Conservation (phyloP, 2,113 vertebrate genomes). For the Dicaeum eximium region DNA sequence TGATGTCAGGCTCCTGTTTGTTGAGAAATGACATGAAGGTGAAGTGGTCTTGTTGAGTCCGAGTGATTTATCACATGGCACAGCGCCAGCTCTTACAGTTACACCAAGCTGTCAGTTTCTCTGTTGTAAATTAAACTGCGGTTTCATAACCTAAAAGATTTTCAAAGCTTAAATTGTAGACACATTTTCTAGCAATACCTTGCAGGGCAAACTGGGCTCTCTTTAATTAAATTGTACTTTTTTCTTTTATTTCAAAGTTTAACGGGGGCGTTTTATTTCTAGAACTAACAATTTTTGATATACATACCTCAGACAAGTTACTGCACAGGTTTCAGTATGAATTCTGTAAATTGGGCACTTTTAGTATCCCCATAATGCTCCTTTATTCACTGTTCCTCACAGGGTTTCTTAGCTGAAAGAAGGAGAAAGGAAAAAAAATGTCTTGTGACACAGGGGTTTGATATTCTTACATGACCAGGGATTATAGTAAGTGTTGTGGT, state of each 20-base stretch:
- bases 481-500: not conserved
- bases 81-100: not conserved
- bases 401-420: not conserved
- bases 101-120: constrained; percentile 13
- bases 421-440: not conserved
- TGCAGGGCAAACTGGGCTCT: not conserved
- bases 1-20: constrained; percentile 7
- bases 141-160: not conserved
- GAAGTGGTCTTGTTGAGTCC: constrained; percentile 7
- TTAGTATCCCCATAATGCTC: not conserved
- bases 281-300: constrained; percentile 4
- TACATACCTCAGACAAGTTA: not conserved
- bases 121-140: constrained; percentile 1
- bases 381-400: not conserved
- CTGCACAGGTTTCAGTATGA: not conserved
- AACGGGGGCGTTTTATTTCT: not conserved
- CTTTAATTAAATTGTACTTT: not conserved
- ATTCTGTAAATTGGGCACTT: not conserved
- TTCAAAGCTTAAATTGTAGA: constrained; percentile 30
- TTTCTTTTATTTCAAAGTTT: not conserved
- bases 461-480: not conserved
- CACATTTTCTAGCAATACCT: not conserved
- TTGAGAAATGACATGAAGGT: constrained; percentile 12
- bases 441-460: not conserved
- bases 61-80: constrained; percentile 33